These are phyloP conservation scores for Muricea muricata DNA, from an alignment of 92 coral and sea anemone species.

Conservation along the genomic window DNA sequence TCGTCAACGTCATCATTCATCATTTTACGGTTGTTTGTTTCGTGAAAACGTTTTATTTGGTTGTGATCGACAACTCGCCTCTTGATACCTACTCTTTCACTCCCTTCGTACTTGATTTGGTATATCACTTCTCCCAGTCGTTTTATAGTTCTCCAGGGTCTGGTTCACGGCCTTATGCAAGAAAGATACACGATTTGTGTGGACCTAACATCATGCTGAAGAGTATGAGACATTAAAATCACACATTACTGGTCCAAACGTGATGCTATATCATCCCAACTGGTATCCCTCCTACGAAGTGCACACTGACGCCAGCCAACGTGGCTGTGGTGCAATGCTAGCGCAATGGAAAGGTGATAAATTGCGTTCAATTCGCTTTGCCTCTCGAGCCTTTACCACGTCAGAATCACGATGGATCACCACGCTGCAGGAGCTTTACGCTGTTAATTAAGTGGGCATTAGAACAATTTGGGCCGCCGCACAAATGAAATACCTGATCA, in stretches of 20 bases:
- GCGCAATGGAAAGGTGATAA: conserved; percentile 53
- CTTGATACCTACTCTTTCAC: conserved; percentile 28
- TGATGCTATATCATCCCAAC: conserved; percentile 68
- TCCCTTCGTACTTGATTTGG: conserved; percentile 47
- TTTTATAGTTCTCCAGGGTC: conserved; percentile 64
- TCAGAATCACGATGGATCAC: conserved; percentile 60
- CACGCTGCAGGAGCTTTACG: conserved; percentile 59
- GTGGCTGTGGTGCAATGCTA: conserved; percentile 66
- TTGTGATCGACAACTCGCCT: conserved; percentile 49
- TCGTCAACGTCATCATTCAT: not conserved
- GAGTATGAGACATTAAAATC: conserved; percentile 60
- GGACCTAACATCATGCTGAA: conserved; percentile 55
- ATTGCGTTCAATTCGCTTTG: conserved; percentile 58
- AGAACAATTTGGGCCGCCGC: no score
- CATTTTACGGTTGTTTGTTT: not conserved
- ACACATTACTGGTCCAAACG: conserved; percentile 57
- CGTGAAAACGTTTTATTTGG: conserved; percentile 1
- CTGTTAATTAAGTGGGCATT: conserved; percentile 59
- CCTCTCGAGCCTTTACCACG: conserved; percentile 50
- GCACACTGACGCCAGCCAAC: conserved; percentile 58
- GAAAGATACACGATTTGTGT: conserved; percentile 46
- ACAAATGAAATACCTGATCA: conserved; percentile 49
- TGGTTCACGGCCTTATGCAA: conserved; percentile 52
- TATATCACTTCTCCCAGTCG: conserved; percentile 55
- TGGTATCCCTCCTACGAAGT: conserved; percentile 62